Conservation (phyloP, 2,797 vertebrate species). For the Cyclopterus lumpus region DNA sequence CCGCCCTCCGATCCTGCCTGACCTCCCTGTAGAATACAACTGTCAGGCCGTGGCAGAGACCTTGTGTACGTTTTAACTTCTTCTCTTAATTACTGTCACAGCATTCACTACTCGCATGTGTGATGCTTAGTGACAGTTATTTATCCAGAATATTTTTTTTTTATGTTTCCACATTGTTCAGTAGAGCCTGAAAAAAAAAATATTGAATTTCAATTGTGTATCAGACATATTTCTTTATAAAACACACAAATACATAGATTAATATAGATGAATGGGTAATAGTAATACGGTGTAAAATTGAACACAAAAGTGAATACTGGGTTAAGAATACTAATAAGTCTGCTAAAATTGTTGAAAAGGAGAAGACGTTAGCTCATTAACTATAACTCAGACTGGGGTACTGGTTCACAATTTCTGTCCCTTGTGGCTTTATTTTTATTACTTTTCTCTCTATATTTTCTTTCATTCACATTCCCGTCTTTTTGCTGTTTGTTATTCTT, state of each 20-base stretch:
- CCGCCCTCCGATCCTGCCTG: slow-evolving; percentile 29
- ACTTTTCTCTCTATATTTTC: slow-evolving; percentile 25
- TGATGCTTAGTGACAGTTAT: slow-evolving; percentile 10
- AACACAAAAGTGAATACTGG: background rate
- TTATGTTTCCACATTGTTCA: background rate
- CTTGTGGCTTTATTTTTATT: slow-evolving; percentile 21
- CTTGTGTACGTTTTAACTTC: slow-evolving; percentile 70
- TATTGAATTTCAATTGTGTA: background rate
- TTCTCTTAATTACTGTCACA: slow-evolving; percentile 73
- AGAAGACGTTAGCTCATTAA: slow-evolving; percentile 3
- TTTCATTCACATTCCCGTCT: slow-evolving; percentile 37
- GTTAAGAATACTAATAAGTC: background rate
- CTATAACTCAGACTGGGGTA: background rate
- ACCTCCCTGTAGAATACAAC: slow-evolving; percentile 64
- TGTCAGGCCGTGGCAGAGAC: slow-evolving; percentile 66
- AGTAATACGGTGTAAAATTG: background rate
- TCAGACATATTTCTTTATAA: background rate
- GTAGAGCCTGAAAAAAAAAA: background rate
- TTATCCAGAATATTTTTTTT: background rate
- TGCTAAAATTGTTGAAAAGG: background rate
- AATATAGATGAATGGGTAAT: background rate
- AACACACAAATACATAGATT: background rate
- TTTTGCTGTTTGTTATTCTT: slow-evolving; percentile 53
- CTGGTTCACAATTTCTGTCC: background rate
- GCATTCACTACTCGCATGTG: background rate